Evolutionary conservation across 2,113 vertebrate species (phyloP).

Genomic region (Tamias sibiricus): DNA sequence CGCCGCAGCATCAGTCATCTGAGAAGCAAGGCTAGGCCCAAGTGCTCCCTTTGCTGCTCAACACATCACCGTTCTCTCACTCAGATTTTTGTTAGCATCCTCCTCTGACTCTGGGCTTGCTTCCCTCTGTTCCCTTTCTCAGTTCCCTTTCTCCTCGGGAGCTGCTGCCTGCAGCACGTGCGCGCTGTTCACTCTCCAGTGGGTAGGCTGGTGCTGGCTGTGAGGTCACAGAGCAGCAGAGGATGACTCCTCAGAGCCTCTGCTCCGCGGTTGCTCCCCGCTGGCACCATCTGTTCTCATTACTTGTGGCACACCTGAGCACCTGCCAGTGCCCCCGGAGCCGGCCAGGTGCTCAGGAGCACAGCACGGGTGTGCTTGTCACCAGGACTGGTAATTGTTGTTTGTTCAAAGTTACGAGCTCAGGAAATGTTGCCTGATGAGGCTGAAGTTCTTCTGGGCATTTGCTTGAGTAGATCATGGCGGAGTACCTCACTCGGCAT

Average conservation of each 20-base stretch:
- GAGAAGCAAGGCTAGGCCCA: not conserved
- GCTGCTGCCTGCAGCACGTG: not conserved
- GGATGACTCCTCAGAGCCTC: not conserved
- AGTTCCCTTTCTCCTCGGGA: not conserved
- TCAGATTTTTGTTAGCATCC: not conserved
- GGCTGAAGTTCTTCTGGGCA: not conserved
- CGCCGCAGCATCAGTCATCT: not conserved
- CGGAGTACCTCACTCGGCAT: not conserved
- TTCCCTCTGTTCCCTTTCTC: not conserved
- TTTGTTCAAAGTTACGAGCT: not conserved
- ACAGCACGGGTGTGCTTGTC: not conserved
- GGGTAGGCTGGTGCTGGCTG: not conserved
- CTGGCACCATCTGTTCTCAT: not conserved
- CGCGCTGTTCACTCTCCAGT: not conserved
- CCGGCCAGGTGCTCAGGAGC: not conserved
- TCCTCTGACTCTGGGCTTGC: not conserved
- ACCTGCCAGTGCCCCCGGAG: not conserved
- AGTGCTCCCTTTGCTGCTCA: not conserved
- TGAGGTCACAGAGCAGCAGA: not conserved
- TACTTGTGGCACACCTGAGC: constrained; percentile 38
- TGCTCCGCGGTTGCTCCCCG: not conserved
- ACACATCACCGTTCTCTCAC: not conserved
- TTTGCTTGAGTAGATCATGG: not conserved
- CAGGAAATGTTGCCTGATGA: not conserved
- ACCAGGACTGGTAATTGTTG: not conserved